Base-by-base conservation (phyloP, 2,113 vertebrate genomes). In the Haemorhous mexicanus region DNA sequence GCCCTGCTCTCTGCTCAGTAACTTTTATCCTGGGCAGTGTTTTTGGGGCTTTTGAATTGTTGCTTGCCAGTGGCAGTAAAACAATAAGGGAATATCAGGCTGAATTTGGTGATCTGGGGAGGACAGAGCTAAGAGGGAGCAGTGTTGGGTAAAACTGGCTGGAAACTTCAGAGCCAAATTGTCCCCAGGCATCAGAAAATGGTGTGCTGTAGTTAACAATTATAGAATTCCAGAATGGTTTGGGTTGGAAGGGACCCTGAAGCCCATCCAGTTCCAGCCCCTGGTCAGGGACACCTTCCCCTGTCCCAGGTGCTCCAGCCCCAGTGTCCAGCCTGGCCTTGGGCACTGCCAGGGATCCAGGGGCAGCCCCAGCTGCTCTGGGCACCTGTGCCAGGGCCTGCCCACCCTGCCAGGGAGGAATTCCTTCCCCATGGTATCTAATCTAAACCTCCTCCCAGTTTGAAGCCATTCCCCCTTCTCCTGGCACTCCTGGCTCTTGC, bases 211-310 rank as follows among this genome's bases (percentile, higher is more conserved):
- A 13, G 11, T 43, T 39, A 18, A 43, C 1, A 27, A 63, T 49
- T 33, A 7, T 0, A 33, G 30, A 53, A 30, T 18, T n/a, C n/a
- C n/a, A n/a, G 26, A 69, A 32, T 46, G 17, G 24, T 26, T 75
- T 62, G 70, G 55, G n/a, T 16, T 32, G 47, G 47, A 11, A 68
- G 24, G 30, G 11, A 27, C 28, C 28, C 13, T 0, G 3, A 46
- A 52, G 0, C 10, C 9, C 46, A 39, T 0, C 16, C 16, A 20
- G 10, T 16, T 0, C 19, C 69, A 39, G 17, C 3, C 22, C 23
- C 11, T 19, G 44, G 32, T 5, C 59, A 73, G 61, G 47, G 39
- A 55, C 47, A 12, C 69, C 39, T 83, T 1, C 62, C 47, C 12
- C n/a, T 76, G 43, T 22, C 21, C 78, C 70, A 68, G 52, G 10